A percentile compares a stretch with the other conserved stretches of the same genome.
Evolutionary conservation across 2,888 invertebrate species (phyloP).

Genomic region (Biston stratarius): DNA sequence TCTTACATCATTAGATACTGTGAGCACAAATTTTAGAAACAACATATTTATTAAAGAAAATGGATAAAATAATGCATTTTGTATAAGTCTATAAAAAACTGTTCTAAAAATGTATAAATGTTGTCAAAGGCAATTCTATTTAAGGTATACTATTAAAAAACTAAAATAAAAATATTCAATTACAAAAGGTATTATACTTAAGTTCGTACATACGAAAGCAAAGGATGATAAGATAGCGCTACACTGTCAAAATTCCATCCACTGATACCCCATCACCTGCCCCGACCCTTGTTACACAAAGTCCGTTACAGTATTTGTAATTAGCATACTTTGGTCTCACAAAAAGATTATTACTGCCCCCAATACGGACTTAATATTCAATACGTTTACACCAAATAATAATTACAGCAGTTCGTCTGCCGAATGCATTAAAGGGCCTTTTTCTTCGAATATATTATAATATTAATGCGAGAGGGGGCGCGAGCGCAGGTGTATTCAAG

Average conservation of each 20-base stretch:
- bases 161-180: background rate
- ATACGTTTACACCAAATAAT: conserved; percentile 84
- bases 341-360: conserved; percentile 75
- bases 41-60: too few species aligned
- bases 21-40: too few species aligned
- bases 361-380: conserved; percentile 76
- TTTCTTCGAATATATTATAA: conserved; percentile 78
- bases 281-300: conserved; percentile 53
- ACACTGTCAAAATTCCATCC: conserved; percentile 71
- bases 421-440: conserved; percentile 75
- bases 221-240: conserved; percentile 47
- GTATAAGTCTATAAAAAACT: too few species aligned
- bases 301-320: conserved; percentile 65
- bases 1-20: too few species aligned
- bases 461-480: conserved; percentile 69
- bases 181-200: background rate
- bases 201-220: conserved; percentile 41
- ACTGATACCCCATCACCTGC: conserved; percentile 75
- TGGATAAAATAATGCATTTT: too few species aligned
- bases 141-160: too few species aligned
- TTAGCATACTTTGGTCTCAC: conserved; percentile 76
- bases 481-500: conserved; percentile 73
- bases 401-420: conserved; percentile 76
- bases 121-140: background rate
- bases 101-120: background rate